A percentile compares a stretch with the other conserved stretches of the same genome.
These are phyloP conservation scores for Bhutanitis thaidina DNA, from an alignment of 2,888 invertebrate species.

Conservation along the genomic window DNA sequence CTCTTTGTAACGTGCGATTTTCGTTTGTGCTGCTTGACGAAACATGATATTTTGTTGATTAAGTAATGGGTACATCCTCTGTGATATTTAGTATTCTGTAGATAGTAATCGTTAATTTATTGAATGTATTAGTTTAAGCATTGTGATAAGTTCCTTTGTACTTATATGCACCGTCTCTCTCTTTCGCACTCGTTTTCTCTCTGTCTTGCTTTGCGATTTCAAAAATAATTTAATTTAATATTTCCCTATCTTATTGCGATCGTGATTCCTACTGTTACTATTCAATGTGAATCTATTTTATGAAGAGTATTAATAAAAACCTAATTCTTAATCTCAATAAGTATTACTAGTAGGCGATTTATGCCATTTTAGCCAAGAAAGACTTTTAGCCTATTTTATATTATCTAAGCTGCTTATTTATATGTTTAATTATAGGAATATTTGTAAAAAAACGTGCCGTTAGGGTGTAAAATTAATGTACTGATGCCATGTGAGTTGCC, in stretches of 20 bases:
- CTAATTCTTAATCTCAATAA: slow-evolving; percentile 48
- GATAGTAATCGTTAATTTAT: slow-evolving; percentile 73
- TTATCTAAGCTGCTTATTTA: slow-evolving; percentile 63
- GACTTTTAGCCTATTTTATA: slow-evolving; percentile 60
- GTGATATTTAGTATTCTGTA: slow-evolving; percentile 79
- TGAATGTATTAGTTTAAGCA: slow-evolving; percentile 60
- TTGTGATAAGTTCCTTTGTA: slow-evolving; percentile 53
- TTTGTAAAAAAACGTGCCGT: slow-evolving; percentile 52
- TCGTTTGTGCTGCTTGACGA: slow-evolving; percentile 61
- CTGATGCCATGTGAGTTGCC: slow-evolving; percentile 46
- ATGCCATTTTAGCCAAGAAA: slow-evolving; percentile 68
- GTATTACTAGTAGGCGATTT: slow-evolving; percentile 59
- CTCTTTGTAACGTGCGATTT: slow-evolving; percentile 45
- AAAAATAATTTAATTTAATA: slow-evolving; percentile 14
- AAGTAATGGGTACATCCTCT: slow-evolving; percentile 79
- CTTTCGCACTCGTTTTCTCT: neutral
- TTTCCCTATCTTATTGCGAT: slow-evolving; percentile 3
- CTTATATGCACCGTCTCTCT: slow-evolving; percentile 21
- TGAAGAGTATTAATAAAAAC: slow-evolving; percentile 24
- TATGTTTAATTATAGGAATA: slow-evolving; percentile 43
- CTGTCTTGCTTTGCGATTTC: slow-evolving; percentile 16
- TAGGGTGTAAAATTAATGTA: slow-evolving; percentile 58
- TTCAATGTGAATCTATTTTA: neutral
- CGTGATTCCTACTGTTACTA: slow-evolving; percentile 12
- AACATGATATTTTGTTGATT: slow-evolving; percentile 63